Percentiles rank a stretch among this genome's conserved stretches.
phyloP scores from a whole-genome alignment of 2,888 invertebrate genomes.

The Noctua janthe region DNA sequence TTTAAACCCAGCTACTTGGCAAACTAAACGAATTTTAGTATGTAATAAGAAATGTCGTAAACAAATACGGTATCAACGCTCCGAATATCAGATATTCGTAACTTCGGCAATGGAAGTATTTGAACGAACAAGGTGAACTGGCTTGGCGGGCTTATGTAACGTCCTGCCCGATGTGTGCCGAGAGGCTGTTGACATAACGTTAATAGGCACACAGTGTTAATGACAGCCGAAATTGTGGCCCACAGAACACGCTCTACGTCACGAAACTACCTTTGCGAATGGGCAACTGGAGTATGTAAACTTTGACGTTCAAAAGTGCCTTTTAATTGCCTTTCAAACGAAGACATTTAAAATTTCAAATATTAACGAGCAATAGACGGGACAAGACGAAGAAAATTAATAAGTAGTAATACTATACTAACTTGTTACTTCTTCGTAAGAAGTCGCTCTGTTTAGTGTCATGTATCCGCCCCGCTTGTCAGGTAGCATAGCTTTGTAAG shows the following conservation, averaged over 20 bases:
- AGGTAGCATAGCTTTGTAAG: no score
- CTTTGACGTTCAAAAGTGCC: not conserved
- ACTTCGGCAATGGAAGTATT: conserved; percentile 48
- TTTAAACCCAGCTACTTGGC: not conserved
- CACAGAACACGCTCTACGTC: not conserved
- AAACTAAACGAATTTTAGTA: not conserved
- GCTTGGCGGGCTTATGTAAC: conserved; percentile 50
- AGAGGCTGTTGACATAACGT: conserved; percentile 48
- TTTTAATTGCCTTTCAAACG: not conserved
- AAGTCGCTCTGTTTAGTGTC: no score
- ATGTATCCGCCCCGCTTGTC: no score
- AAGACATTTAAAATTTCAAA: no score
- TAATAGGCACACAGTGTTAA: conserved; percentile 34
- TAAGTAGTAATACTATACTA: no score
- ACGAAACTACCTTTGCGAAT: not conserved
- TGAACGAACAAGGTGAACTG: conserved; percentile 68
- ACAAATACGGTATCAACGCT: conserved; percentile 16
- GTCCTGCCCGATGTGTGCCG: conserved; percentile 39
- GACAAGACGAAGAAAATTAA: no score
- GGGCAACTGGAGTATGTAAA: not conserved
- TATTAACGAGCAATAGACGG: no score
- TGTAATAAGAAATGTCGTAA: conserved; percentile 4
- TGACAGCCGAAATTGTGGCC: conserved; percentile 37
- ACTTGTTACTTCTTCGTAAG: no score
- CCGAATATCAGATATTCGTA: conserved; percentile 32